These are phyloP conservation scores for Rhagonycha lutea DNA, from an alignment of 2,888 invertebrate genomes.

Conservation along the genomic window DNA sequence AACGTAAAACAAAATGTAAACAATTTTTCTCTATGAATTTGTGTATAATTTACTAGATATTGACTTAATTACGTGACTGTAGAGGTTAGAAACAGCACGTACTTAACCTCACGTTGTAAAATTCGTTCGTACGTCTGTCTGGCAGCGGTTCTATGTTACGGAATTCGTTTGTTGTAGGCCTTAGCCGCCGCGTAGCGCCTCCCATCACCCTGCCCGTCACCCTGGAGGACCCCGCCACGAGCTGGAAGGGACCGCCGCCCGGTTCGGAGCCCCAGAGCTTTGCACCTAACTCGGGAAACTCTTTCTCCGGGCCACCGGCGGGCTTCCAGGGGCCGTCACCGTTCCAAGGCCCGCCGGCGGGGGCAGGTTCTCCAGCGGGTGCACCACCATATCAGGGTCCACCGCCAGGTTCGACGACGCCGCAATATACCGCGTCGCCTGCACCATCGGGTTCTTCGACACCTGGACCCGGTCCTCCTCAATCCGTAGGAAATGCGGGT, in stretches of 20 bases:
- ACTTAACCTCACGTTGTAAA: conserved; percentile 44
- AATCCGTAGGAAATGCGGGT: conserved; percentile 56
- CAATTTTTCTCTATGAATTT: conserved; percentile 35
- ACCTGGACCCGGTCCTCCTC: conserved; percentile 71
- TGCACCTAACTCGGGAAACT: conserved; percentile 64
- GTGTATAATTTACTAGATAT: conserved; percentile 28
- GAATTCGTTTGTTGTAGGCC: conserved; percentile 62
- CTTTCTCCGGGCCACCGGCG: conserved; percentile 65
- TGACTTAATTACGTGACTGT: conserved; percentile 35
- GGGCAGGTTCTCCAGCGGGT: conserved; percentile 76
- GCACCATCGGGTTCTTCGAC: conserved; percentile 82
- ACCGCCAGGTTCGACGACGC: conserved; percentile 76
- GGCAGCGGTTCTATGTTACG: conserved; percentile 36
- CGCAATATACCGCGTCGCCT: conserved; percentile 85
- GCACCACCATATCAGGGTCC: conserved; percentile 72
- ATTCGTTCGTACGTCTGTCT: conserved; percentile 29
- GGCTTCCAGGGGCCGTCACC: conserved; percentile 60
- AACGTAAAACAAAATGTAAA: conserved; percentile 62
- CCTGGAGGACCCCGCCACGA: conserved; percentile 75
- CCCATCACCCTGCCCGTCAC: conserved; percentile 71
- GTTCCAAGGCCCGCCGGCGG: conserved; percentile 70
- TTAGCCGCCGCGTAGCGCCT: conserved; percentile 78
- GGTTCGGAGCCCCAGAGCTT: conserved; percentile 69
- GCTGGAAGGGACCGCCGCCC: conserved; percentile 79
- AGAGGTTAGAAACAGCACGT: conserved; percentile 46